phyloP scores from a whole-genome alignment of 2,113 vertebrate genomes.

The Megaceryle maxima region DNA sequence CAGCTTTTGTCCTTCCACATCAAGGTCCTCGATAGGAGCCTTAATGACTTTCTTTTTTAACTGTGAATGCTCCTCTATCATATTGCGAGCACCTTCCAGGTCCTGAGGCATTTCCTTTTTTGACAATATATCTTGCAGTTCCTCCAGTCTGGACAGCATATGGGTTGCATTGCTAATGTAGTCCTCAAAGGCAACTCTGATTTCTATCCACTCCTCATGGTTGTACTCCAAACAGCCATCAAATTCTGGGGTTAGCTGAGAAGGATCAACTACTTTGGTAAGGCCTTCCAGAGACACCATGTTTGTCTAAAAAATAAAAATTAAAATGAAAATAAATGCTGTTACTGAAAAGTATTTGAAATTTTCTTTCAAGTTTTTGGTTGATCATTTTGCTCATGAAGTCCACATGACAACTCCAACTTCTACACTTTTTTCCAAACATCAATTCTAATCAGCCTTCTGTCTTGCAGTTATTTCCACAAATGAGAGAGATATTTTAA shows the following conservation, averaged over 20 bases:
- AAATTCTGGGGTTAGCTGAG: slow-evolving; percentile 95
- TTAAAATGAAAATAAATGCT: neutral
- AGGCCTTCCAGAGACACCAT: slow-evolving; percentile 99
- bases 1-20: slow-evolving; percentile 91
- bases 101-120: slow-evolving; percentile 94
- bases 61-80: slow-evolving; percentile 93
- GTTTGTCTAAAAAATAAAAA: slow-evolving; percentile 82
- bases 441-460: neutral
- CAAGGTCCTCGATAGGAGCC: slow-evolving; percentile 93
- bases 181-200: slow-evolving; percentile 91
- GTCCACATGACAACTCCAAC: neutral
- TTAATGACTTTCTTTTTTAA: slow-evolving; percentile 95
- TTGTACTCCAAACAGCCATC: slow-evolving; percentile 97
- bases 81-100: slow-evolving; percentile 89
- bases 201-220: slow-evolving; percentile 98
- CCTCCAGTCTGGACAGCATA: slow-evolving; percentile 89
- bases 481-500: neutral
- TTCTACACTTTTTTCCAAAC: neutral
- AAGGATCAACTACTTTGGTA: slow-evolving; percentile 96
- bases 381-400: neutral
- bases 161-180: slow-evolving; percentile 92
- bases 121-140: slow-evolving; percentile 94
- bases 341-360: neutral
- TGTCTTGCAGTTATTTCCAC: neutral
- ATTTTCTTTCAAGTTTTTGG: neutral